Conservation (phyloP, 2,888 invertebrate species). For the Drosophila merina region DNA sequence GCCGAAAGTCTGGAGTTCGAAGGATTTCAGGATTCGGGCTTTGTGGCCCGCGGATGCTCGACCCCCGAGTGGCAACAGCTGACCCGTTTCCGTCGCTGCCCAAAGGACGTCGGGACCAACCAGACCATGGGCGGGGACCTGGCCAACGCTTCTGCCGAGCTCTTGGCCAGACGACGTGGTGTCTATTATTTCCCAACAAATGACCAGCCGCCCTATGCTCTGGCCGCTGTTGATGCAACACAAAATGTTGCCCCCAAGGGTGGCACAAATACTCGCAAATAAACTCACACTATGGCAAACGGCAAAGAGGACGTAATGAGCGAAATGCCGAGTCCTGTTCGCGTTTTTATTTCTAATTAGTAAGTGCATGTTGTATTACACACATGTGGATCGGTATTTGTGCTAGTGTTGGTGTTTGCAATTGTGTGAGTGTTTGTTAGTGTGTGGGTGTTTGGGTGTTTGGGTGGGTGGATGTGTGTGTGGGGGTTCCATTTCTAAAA, state of each 20-base stretch:
- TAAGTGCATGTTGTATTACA: conserved; percentile 50
- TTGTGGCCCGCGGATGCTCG: conserved; percentile 71
- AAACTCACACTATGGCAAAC: conserved; percentile 17
- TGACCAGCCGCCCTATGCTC: conserved; percentile 65
- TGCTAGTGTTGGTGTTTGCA: conserved; percentile 34
- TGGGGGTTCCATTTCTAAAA: conserved; percentile 52
- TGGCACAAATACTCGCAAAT: conserved; percentile 23
- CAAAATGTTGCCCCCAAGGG: conserved; percentile 17
- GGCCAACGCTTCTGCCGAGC: conserved; percentile 45
- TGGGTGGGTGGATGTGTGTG: neutral
- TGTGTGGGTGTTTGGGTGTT: conserved; percentile 11
- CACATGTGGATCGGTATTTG: conserved; percentile 34
- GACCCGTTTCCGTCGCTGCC: conserved; percentile 67
- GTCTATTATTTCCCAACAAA: conserved; percentile 78
- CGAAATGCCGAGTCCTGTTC: conserved; percentile 56
- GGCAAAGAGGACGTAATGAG: conserved; percentile 50
- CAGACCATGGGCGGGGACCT: conserved; percentile 75
- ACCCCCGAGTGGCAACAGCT: conserved; percentile 68
- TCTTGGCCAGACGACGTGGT: conserved; percentile 64
- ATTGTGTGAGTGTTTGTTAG: conserved; percentile 25
- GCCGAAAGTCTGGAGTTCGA: conserved; percentile 57
- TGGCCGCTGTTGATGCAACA: conserved; percentile 10
- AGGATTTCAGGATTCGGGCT: conserved; percentile 20
- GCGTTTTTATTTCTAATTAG: conserved; percentile 81
- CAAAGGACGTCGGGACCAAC: conserved; percentile 45